These are phyloP conservation scores for Pimpla rufipes DNA, from an alignment of 2,888 invertebrate species.

Conservation along the genomic window DNA sequence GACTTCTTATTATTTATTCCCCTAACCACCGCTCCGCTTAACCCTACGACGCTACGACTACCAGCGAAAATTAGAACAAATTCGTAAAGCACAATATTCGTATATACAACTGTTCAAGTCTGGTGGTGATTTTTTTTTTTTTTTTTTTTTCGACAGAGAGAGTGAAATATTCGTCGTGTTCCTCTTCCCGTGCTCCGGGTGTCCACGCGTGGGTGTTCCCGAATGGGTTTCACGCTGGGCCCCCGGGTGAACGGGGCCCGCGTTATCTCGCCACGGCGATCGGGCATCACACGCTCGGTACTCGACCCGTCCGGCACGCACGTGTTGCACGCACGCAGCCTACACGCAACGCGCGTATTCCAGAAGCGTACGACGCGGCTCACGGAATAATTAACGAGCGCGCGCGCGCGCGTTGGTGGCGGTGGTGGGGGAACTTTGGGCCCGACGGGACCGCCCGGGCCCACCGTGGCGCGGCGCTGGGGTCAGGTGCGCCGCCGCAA, in stretches of 20 bases:
- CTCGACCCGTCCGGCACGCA: constrained; percentile 14
- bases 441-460: constrained; percentile 13
- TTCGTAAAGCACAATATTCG: constrained; percentile 14
- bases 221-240: constrained; percentile 74
- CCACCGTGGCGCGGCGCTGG: constrained; percentile 45
- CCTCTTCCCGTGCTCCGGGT: constrained; percentile 49
- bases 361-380: constrained; percentile 73
- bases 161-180: constrained; percentile 9
- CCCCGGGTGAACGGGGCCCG: constrained; percentile 54
- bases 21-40: not conserved
- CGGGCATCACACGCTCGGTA: constrained; percentile 38
- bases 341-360: constrained; percentile 73
- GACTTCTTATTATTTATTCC: too few species aligned
- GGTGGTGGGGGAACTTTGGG: constrained; percentile 24
- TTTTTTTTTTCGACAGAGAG: not conserved
- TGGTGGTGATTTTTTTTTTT: not conserved
- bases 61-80: not conserved
- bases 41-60: constrained; percentile 11
- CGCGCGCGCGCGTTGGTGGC: constrained; percentile 22
- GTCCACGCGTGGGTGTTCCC: constrained; percentile 75
- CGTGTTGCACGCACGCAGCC: constrained; percentile 36
- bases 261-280: constrained; percentile 62
- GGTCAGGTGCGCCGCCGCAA: constrained; percentile 45
- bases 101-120: constrained; percentile 32
- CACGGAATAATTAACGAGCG: constrained; percentile 77